Conservation (phyloP, 2,113 vertebrate species). For the Scatophagus argus region DNA sequence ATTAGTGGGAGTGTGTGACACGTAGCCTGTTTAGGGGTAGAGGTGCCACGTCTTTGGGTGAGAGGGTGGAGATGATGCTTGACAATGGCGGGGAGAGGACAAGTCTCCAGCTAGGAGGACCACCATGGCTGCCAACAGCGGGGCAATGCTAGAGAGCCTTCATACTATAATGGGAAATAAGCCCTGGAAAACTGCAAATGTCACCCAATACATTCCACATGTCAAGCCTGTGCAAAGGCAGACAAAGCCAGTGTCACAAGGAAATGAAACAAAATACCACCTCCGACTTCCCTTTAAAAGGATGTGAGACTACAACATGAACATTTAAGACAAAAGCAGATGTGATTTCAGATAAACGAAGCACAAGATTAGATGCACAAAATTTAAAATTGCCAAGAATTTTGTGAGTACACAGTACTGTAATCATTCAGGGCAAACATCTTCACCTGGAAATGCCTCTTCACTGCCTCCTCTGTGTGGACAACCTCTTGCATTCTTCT, state of each 20-base stretch:
- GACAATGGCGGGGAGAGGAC: conserved; percentile 58
- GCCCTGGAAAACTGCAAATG: conserved; percentile 50
- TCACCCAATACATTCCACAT: conserved; percentile 67
- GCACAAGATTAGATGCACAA: not conserved
- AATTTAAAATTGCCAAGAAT: not conserved
- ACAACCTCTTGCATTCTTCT: conserved; percentile 27
- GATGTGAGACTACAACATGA: not conserved
- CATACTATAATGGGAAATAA: conserved; percentile 57
- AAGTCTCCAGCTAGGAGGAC: conserved; percentile 50
- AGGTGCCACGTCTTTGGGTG: conserved; percentile 54
- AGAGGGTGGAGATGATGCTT: conserved; percentile 47
- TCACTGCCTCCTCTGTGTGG: conserved; percentile 26
- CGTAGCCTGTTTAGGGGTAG: conserved; percentile 54
- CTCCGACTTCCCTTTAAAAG: not conserved
- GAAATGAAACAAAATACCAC: conserved; percentile 19
- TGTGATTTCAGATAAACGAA: conserved; percentile 22
- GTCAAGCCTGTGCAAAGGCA: conserved; percentile 41
- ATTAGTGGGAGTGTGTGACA: conserved; percentile 64
- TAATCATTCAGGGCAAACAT: conserved; percentile 51
- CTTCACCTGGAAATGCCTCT: conserved; percentile 31
- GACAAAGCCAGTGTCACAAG: conserved; percentile 51
- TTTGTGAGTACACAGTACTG: conserved; percentile 20
- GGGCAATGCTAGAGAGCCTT: conserved; percentile 39
- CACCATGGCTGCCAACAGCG: conserved; percentile 62
- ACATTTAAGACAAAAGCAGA: conserved; percentile 3